Evolutionary conservation across 2,797 vertebrate species (phyloP).

Genomic region (Hephaestus fuliginosus): DNA sequence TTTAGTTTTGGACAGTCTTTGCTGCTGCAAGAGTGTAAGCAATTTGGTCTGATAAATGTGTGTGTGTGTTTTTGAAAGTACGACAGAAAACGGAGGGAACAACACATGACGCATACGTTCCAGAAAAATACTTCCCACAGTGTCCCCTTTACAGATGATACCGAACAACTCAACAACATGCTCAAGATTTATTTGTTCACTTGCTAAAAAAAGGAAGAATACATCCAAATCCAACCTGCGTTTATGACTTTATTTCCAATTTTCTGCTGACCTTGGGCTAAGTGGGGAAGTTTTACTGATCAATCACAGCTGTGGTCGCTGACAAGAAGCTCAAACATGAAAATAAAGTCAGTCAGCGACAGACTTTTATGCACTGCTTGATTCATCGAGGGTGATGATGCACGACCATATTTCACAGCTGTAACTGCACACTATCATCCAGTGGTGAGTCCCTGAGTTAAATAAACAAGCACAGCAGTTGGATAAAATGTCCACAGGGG

Average conservation of each 20-base stretch:
- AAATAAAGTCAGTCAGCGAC: neutral
- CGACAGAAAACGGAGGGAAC: neutral
- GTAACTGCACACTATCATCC: constrained; percentile 17
- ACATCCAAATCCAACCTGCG: neutral
- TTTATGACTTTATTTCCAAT: neutral
- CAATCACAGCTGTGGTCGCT: neutral
- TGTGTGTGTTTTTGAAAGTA: neutral
- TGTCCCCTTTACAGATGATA: neutral
- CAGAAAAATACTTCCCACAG: constrained; percentile 1
- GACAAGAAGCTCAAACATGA: neutral
- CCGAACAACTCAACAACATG: neutral
- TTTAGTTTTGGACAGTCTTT: constrained; percentile 29
- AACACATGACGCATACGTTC: neutral
- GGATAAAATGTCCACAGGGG: neutral
- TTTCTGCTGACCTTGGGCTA: neutral
- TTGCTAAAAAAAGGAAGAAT: neutral
- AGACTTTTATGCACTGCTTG: neutral
- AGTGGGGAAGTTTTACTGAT: neutral
- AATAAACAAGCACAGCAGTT: constrained; percentile 12
- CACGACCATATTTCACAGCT: constrained; percentile 15
- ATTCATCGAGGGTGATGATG: neutral
- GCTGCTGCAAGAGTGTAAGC: constrained; percentile 2
- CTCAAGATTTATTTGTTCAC: neutral
- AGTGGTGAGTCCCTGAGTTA: neutral
- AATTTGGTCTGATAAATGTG: constrained; percentile 43